A percentile compares a stretch with the other conserved stretches of the same genome.
phyloP scores from a whole-genome alignment of 2,797 vertebrate genomes.

The Euphonia xanthogaster region DNA sequence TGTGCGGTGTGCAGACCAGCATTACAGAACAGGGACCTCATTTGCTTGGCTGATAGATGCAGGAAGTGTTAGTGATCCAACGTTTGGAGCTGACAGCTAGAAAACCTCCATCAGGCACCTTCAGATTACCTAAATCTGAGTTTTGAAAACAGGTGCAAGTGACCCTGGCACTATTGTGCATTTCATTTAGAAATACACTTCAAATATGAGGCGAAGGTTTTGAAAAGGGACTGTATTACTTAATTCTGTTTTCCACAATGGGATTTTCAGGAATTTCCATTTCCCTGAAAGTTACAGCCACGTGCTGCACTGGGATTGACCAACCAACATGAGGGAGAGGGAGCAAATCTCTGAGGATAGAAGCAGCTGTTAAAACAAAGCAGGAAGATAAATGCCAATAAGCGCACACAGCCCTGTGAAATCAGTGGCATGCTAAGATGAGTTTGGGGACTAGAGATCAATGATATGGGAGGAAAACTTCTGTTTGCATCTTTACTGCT shows the following conservation, averaged over 20 bases:
- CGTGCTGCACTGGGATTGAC: rapidly evolving
- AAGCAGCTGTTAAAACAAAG: neutral
- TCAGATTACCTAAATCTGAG: neutral
- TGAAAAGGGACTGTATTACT: neutral
- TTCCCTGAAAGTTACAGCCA: neutral
- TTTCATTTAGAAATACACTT: neutral
- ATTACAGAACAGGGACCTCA: neutral
- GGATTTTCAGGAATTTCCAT: neutral
- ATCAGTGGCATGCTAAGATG: neutral
- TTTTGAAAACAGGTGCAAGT: neutral
- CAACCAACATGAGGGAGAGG: neutral
- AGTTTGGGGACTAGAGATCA: neutral
- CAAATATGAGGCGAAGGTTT: neutral
- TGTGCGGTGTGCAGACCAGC: rapidly evolving
- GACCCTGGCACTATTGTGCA: neutral
- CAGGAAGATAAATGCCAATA: neutral
- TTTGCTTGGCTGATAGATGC: neutral
- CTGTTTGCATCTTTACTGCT: neutral
- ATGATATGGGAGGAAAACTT: neutral
- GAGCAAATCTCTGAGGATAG: rapidly evolving
- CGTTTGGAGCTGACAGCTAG: neutral
- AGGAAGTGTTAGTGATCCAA: neutral
- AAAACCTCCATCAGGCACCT: neutral
- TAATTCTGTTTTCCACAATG: neutral
- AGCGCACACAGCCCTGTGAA: neutral